Evolutionary conservation across 2,797 vertebrate species (phyloP).

Genomic region (Chelonia mydas): DNA sequence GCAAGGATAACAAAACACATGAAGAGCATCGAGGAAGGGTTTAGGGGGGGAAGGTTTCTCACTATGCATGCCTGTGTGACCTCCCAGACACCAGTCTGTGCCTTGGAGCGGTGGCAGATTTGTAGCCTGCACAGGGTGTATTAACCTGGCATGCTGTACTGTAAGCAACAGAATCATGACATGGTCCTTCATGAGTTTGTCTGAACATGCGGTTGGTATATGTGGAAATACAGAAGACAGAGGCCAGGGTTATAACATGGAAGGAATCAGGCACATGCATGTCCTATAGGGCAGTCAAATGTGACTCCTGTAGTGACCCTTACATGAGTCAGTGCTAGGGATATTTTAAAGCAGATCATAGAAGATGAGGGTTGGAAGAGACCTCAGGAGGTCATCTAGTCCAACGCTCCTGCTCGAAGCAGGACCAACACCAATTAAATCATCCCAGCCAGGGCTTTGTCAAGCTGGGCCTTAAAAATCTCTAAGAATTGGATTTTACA

Average conservation of each 20-base stretch:
- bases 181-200: rapidly evolving
- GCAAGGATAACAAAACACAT: neutral
- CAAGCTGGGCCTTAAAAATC: no score
- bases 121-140: neutral
- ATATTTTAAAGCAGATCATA: neutral
- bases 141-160: rapidly evolving
- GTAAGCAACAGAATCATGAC: rapidly evolving
- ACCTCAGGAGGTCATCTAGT: no score
- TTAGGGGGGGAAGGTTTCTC: neutral
- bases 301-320: rapidly evolving
- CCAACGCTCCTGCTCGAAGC: no score
- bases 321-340: neutral
- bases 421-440: no score
- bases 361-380: no score
- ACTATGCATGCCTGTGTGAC: rapidly evolving
- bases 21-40: neutral
- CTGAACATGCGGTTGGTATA: neutral
- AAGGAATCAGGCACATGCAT: rapidly evolving
- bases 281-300: rapidly evolving
- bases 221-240: rapidly evolving
- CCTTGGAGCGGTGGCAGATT: neutral
- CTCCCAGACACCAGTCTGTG: rapidly evolving
- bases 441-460: no score
- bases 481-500: neutral
- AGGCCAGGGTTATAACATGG: rapidly evolving